These are phyloP conservation scores for Balanococcus diminutus DNA, from an alignment of 2,888 invertebrate genomes.

Conservation along the genomic window DNA sequence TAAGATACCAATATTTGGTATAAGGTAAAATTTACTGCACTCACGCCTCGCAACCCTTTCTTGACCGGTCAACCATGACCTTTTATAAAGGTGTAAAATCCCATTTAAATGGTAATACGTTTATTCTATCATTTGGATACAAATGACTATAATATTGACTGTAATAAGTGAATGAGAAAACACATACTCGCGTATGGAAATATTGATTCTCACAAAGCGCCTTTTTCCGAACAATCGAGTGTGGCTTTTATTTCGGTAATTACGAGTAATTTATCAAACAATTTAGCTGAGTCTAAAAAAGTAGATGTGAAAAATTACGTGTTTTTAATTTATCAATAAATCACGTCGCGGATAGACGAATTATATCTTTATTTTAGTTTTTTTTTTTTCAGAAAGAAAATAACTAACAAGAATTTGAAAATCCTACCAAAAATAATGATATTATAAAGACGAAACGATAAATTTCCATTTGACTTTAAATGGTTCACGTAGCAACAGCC, in stretches of 20 bases:
- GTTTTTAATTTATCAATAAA: background rate
- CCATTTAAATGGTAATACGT: background rate
- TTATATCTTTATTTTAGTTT: background rate
- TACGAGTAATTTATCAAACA: background rate
- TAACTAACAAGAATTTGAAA: background rate
- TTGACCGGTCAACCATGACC: background rate
- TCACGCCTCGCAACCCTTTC: background rate
- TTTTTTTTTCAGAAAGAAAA: background rate
- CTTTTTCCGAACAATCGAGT: background rate
- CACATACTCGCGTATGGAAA: too few relatives aligned
- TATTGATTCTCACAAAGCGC: background rate
- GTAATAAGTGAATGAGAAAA: too few relatives aligned
- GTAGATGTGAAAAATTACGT: background rate
- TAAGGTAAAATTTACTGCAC: background rate
- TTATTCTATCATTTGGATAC: background rate
- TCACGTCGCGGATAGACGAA: background rate
- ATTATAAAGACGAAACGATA: background rate
- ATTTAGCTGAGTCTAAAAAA: background rate
- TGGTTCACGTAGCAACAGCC: background rate
- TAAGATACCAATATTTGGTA: background rate
- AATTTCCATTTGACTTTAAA: background rate
- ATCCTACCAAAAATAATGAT: background rate
- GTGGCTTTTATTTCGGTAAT: background rate
- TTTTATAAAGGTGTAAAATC: background rate
- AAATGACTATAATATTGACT: background rate